Conservation (phyloP, 2,797 vertebrate species). For the Pangasius sanitwongsei region DNA sequence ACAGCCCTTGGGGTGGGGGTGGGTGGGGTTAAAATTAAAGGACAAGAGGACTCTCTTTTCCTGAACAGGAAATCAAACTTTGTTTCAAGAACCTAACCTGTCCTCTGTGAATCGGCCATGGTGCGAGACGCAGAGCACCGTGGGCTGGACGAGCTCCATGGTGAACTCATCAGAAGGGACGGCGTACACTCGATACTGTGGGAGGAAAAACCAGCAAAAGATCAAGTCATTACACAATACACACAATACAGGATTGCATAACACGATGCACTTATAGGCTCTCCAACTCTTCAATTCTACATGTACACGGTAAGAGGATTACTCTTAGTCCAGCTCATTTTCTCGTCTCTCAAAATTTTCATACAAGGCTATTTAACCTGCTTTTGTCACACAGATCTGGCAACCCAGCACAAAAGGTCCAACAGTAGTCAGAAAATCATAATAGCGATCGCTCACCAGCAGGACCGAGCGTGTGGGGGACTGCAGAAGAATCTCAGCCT, state of each 20-base stretch:
- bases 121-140: conserved; percentile 83
- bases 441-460: conserved; percentile 75
- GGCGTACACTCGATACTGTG: conserved; percentile 85
- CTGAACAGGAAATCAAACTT: not conserved
- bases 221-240: conserved; percentile 4
- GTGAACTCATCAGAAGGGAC: conserved; percentile 84
- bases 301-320: not conserved
- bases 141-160: conserved; percentile 81
- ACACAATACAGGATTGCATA: conserved; percentile 1
- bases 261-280: not conserved
- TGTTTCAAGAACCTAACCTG: conserved; percentile 72
- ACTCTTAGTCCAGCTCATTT: not conserved
- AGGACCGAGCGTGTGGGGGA: conserved; percentile 75
- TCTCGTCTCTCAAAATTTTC: not conserved
- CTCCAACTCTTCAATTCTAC: not conserved
- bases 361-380: not conserved
- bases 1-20: not conserved
- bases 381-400: not conserved
- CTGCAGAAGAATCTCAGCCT: conserved; percentile 76
- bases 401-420: not conserved
- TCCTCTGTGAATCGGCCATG: conserved; percentile 75
- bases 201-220: conserved; percentile 39
- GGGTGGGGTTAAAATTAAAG: not conserved
- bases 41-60: not conserved
- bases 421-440: not conserved